A percentile compares a stretch with the other conserved stretches of the same genome.
These are phyloP conservation scores for Clistopyga incitator DNA, from an alignment of 2,888 invertebrate genomes.

Conservation along the genomic window DNA sequence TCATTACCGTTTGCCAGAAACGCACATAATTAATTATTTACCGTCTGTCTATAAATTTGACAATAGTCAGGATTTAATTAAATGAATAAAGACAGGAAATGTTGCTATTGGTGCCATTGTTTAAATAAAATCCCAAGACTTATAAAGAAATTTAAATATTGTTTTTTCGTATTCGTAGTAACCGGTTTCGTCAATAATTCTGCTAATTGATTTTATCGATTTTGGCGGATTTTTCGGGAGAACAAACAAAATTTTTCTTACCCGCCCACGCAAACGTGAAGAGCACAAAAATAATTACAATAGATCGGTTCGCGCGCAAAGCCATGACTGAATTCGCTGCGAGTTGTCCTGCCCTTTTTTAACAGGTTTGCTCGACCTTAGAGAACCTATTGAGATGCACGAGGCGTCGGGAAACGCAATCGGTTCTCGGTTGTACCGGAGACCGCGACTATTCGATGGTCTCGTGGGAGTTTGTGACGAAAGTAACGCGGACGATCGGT, in stretches of 20 bases:
- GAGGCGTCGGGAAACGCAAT: slow-evolving; percentile 71
- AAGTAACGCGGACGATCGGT: no score
- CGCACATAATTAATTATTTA: no score
- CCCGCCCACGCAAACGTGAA: slow-evolving; percentile 59
- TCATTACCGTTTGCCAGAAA: no score
- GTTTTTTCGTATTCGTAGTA: no score
- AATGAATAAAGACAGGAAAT: no score
- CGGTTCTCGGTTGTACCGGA: slow-evolving; percentile 61
- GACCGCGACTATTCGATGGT: slow-evolving; percentile 21
- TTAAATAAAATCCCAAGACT: no score
- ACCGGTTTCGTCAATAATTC: no score
- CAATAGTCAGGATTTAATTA: no score
- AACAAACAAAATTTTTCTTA: slow-evolving; percentile 56
- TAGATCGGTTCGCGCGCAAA: slow-evolving; percentile 67
- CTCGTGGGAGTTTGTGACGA: not conserved
- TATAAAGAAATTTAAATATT: no score
- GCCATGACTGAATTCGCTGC: slow-evolving; percentile 78
- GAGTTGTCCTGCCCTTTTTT: slow-evolving; percentile 81
- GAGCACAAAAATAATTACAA: slow-evolving; percentile 65
- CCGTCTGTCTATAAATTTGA: no score
- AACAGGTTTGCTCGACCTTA: slow-evolving; percentile 82
- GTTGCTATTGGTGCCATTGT: no score
- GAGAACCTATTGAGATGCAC: slow-evolving; percentile 79
- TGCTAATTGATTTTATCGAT: no score
- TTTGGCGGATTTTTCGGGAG: not conserved